Evolutionary conservation across 2,888 invertebrate genomes (phyloP).

Genomic region (Amitus sp.): DNA sequence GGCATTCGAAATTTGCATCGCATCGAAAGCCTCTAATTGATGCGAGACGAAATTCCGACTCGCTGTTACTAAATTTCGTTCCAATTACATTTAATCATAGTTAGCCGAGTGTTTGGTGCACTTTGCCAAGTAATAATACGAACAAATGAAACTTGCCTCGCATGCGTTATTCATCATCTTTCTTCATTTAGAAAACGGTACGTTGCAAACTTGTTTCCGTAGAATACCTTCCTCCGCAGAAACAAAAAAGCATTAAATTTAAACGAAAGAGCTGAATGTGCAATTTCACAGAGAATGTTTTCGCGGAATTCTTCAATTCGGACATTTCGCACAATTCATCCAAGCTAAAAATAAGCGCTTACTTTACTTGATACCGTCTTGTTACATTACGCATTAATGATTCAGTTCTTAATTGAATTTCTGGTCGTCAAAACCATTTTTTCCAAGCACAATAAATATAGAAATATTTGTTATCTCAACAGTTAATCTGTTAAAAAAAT

Average conservation of each 20-base stretch:
- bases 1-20: not conserved
- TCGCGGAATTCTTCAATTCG: no score
- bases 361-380: no score
- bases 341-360: no score
- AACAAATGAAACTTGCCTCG: conserved; percentile 29
- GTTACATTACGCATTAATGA: no score
- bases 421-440: no score
- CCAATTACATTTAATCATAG: conserved; percentile 28
- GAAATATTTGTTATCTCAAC: no score
- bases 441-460: no score
- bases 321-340: no score
- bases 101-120: conserved; percentile 25
- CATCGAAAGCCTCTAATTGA: conserved; percentile 1
- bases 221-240: not conserved
- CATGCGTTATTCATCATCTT: conserved; percentile 24
- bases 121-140: conserved; percentile 23
- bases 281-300: no score
- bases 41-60: conserved; percentile 13
- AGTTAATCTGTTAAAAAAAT: no score
- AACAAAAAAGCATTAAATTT: not conserved
- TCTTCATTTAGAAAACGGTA: conserved; percentile 27
- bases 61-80: conserved; percentile 17
- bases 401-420: no score
- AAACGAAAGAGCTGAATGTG: not conserved
- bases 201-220: conserved; percentile 14